Evolutionary conservation across 2,888 invertebrate genomes (phyloP), one percentile per base, ranked within the genome.

Genomic region (Lingula anatina): DNA sequence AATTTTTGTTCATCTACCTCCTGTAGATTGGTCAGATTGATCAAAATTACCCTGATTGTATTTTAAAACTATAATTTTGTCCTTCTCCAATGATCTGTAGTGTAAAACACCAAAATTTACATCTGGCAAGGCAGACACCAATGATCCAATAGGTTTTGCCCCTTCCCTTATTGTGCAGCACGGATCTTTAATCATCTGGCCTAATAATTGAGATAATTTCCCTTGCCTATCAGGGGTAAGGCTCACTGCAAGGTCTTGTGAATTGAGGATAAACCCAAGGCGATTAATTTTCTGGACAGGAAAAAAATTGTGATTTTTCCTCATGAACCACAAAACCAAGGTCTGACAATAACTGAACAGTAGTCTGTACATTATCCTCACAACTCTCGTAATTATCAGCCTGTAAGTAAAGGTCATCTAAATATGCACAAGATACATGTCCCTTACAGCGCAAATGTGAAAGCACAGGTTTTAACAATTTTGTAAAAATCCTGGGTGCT

Each of bases 401-500:
- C 2, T 37, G 5, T 12, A 53, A 25, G n/a, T 44, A 49, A 20
- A 38, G 35, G 31, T 56, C 56, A 53, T 56, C 53, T 15, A 51
- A 51, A 25, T 46, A 50, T 21, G 37, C 23, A 36, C 35, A 26
- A 28, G 23, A 26, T n/a, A 39, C 9, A 23, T 37, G 39, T 27
- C 47, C 51, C 26, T n/a, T 37, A 35, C 41, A 15, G 3, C 44
- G 28, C 3, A 47, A 23, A n/a, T 7, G 7, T 26, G 15, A 15
- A 28, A 23, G n/a, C 4, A 43, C 25, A 35, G 42, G 47, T 28
- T 42, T 47, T 35, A 51, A 7, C 1, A 57, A 2, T 50, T 60
- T 60, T 12, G 56, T 57, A 28, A 53, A 60, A 12, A 56, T 27
- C 3, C 60, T 21, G 5, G 57, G 60, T 2, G 54, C 51, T 12